Base-by-base conservation (phyloP, 2,888 invertebrate species). In the Dasypolia templi region DNA sequence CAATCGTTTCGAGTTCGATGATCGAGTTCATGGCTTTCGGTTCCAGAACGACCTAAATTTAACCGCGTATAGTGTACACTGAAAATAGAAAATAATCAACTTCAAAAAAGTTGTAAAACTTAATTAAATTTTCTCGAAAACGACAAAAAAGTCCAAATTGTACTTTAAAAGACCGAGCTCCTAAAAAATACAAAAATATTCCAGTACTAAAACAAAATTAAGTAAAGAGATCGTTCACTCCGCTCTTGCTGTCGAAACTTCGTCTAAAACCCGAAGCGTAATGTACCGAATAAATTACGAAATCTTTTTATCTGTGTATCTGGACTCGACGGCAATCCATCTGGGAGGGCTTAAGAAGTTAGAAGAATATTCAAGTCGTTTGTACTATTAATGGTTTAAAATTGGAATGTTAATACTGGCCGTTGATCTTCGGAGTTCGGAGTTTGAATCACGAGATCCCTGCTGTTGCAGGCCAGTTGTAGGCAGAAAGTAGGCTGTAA, bases 291-390 rank as follows among this genome's bases (percentile, higher is more conserved):
- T 86, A 88, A 88, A 89, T 88, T 85, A 88, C 85, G 80, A 82
- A 83, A 86, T 85, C 82, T 86, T 86, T 88, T 88, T 88, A 89
- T 88, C 89, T 84, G 64, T 68, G 70, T 83, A 84, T 88, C 89
- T 84, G 85, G 49, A 77, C 85, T 77, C 86, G 80, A 80, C 75
- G 59, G 87, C 85, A 79, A 86, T 89, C 83, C 83, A 79, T 85
- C 87, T 84, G 77, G 67, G 79, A 79, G 66, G 72, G 70, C 67
- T 77, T 82, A 61, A 70, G 75, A 83, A 87, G 81, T 77, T 83
- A 68, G 85, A 85, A 79, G 83, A 86, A 83, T 87, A 88, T 83
- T 64, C 75, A 61, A 82, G 77, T 73, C 85, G 84, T 87, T 88
- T 86, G 79, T 83, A 81, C n/a, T n/a, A n/a, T n/a, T n/a, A n/a